Evolutionary conservation across 1,140 invertebrate genomes (phyloP), one percentile per base, ranked within the genome.

Genomic region (Odontomachus brunneus): DNA sequence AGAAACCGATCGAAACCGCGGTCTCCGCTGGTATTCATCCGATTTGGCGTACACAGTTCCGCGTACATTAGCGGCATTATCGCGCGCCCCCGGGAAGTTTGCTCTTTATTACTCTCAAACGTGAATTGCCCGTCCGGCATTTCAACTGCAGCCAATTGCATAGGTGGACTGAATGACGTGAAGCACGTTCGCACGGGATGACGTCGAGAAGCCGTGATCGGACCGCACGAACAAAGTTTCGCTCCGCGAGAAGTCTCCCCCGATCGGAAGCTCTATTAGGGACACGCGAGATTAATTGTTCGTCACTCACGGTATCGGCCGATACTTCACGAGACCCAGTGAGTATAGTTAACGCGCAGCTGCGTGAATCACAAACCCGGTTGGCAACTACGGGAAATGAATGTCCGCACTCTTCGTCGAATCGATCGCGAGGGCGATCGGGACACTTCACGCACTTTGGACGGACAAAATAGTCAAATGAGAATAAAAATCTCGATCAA

Each of bases 241-340:
- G 33, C 44, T 75, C 60, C 33, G 60, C 82, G 71, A 22, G n/a
- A 67, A 66, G 49, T 72, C 60, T 53, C 80, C 48, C 44, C 49
- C 66, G 83, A 80, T 85, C 85, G 72, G 49, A 75, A 48, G 55
- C 76, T n/a, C 73, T 72, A 76, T 76, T 67, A 73, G 85, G 65
- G 67, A 83, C 84, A 67, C 69, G 67, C 60, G 66, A 81, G 86
- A 88, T 88, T 88, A 88, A 88, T 88, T 80, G 78, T 57, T 33
- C 17, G 14, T 44, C 57, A 38, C 14, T 84, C 65, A n/a, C 53
- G 17, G 78, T 49, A 53, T 62, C 26, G 71, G 15, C 33, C 75
- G 67, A 84, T 88, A 65, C 67, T 53, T 53, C 33, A 24, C 55
- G 22, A n/a, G n/a, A 65, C 22, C n/a, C 33, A n/a, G 29, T 7